Base-by-base conservation (phyloP, 2,888 invertebrate species). In the Ypsolopha sequella region DNA sequence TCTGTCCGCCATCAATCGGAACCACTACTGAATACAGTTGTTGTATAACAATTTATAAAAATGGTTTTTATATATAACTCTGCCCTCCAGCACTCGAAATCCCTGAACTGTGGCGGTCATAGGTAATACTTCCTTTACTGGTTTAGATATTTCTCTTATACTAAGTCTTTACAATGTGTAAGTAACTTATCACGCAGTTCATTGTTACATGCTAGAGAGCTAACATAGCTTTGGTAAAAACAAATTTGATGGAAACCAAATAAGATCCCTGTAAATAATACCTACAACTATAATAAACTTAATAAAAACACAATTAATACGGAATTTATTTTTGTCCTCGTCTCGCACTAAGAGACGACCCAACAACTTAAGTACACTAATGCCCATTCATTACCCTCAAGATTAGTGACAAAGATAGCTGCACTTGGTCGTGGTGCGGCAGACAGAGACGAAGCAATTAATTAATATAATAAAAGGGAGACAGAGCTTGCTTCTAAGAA, bases 311-410 rank as follows among this genome's bases (percentile, higher is more conserved):
- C 11, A 7, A 34, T 39, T 35, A 24, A 46, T 24, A 34, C 46
- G 8, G 11, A 46, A 46, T 46, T 33, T 11, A 33, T 35, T 7
- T 35, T 46, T 35, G 24, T 24, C 24, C 4, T 24, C 24, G 24
- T 33, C 24, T 34, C 34, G 24, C 13, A 55, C 60, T 59, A 63
- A 62, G 60, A 65, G 63, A 61, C 58, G 59, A 60, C 56, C 60
- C 66, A 64, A 66, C 68, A 66, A 55, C 56, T 64, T 61, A 60
- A 64, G 63, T 36, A 65, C 61, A 65, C 62, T 68, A 66, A 47
- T 61, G 59, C 64, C 59, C 63, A 65, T 68, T 69, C 62, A 67
- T 70, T 66, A 63, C 59, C 59, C 63, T 62, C 60, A 62, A 61
- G 59, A 60, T 53, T 36, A 11, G 38, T 7, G 47, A 36, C 49